These are phyloP conservation scores for Magallana ariakensis DNA, from an alignment of 1,140 invertebrate genomes.

Conservation along the genomic window DNA sequence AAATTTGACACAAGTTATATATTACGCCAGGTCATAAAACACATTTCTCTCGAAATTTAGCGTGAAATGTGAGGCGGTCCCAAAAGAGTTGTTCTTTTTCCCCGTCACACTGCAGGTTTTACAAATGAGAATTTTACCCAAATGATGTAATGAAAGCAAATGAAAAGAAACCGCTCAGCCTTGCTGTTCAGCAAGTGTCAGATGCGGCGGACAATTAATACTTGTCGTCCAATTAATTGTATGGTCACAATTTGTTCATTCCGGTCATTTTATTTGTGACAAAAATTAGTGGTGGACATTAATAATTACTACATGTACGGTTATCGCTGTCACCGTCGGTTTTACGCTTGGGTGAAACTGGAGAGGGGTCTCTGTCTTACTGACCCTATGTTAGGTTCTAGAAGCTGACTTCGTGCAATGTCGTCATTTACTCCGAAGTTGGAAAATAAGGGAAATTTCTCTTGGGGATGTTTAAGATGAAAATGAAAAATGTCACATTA, in stretches of 20 bases:
- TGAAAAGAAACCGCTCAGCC: background rate
- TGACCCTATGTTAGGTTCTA: background rate
- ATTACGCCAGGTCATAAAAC: conserved; percentile 27
- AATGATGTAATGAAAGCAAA: conserved; percentile 32
- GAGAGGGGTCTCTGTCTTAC: background rate
- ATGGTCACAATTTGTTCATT: conserved; percentile 24
- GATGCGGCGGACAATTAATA: conserved; percentile 19
- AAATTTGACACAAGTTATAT: conserved; percentile 15
- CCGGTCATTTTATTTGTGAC: conserved; percentile 35
- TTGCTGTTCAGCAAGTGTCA: conserved; percentile 4
- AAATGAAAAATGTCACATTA: no score
- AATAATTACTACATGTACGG: conserved; percentile 29
- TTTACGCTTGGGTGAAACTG: background rate
- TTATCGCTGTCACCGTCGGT: conserved; percentile 14
- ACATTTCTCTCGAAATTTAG: conserved; percentile 13
- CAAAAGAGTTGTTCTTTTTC: background rate
- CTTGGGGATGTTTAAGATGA: no score
- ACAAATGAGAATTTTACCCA: conserved; percentile 27
- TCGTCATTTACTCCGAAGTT: background rate
- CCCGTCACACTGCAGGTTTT: conserved; percentile 12
- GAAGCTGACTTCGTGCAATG: background rate
- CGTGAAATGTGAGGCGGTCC: conserved; percentile 11
- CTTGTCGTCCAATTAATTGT: conserved; percentile 32
- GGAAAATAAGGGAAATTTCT: no score
- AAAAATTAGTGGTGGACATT: conserved; percentile 36